Conservation (phyloP, 64 coral and sea anemone species). For the Montipora efflorescens region DNA sequence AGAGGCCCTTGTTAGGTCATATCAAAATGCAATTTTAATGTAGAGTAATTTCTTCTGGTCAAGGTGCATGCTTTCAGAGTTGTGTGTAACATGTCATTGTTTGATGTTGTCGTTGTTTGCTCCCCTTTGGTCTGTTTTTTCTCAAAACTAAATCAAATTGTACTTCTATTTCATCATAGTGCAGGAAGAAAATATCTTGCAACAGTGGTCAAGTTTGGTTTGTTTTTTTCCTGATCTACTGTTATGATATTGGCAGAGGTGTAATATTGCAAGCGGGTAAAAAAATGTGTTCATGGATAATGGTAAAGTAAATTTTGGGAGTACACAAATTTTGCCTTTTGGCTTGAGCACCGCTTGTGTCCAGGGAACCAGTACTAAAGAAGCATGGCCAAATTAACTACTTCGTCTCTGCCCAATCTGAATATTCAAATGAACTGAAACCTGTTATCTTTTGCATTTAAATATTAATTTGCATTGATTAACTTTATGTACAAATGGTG, state of each 20-base stretch:
- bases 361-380: background rate
- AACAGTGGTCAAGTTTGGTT: constrained; percentile 58
- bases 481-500: too few species aligned
- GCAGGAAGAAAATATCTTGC: constrained; percentile 59
- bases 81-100: background rate
- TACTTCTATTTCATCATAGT: constrained; percentile 66
- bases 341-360: background rate
- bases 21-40: background rate
- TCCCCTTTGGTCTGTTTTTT: background rate
- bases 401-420: too few species aligned
- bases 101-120: constrained; percentile 22
- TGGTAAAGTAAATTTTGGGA: background rate
- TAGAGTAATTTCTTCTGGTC: background rate
- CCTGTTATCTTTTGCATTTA: too few species aligned
- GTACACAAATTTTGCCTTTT: constrained; percentile 1
- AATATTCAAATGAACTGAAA: background rate
- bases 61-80: background rate
- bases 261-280: background rate
- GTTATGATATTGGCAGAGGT: background rate
- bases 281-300: background rate
- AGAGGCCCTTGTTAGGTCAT: too few species aligned
- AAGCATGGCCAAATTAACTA: too few species aligned
- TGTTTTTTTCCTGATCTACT: constrained; percentile 36
- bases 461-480: too few species aligned
- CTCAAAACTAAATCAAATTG: constrained; percentile 54